Base-by-base conservation (phyloP, 2,797 vertebrate species). In the Enteromius thamalakanensis region DNA sequence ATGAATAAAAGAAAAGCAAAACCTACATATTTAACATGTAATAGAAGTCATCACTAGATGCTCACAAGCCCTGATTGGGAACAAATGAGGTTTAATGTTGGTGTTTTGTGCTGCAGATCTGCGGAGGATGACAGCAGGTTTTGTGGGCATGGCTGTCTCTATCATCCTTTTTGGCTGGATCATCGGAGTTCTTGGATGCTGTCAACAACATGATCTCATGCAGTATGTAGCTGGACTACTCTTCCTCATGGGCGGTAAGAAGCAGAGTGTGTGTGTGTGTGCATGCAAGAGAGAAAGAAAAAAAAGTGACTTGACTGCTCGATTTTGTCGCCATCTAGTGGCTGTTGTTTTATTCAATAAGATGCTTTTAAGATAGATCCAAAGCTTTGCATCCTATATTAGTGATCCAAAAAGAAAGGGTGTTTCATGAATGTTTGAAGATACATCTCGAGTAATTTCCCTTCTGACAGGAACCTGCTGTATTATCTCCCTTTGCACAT, bases 131-230 rank as follows among this genome's bases (percentile, higher is more conserved):
- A 98, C 97, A 23, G 97, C 97, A 1, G 97, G 97, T 86, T 98
- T 98, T 84, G 96, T 97, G 83, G 97, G 97, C 86, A 98, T 98
- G 97, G 97, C 97, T 0, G 96, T 98, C 84, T 96, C 97, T 92
- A 98, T 98, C 92, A 97, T 98, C 89, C 94, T 97, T 49, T 98
- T 98, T 87, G 97, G 97, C 86, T 98, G 97, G 97, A 93, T 97
- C 92, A 95, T 98, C 17, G 97, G 97, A 80, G 95, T 97, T 89
- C 92, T 98, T 93, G 97, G 97, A 89, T 97, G 97, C 94, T 97
- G 96, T 92, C 96, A 97, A 89, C 95, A 96, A 92, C 97, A 97
- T 92, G 97, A 97, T 91, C 96, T 98, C 91, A 98, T 98, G 97
- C 97, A 97, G 92, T 98, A 98, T 62, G 97, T 98, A 93, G 97